phyloP scores from a whole-genome alignment of 2,113 vertebrate species.

The Tachysurus vachellii region DNA sequence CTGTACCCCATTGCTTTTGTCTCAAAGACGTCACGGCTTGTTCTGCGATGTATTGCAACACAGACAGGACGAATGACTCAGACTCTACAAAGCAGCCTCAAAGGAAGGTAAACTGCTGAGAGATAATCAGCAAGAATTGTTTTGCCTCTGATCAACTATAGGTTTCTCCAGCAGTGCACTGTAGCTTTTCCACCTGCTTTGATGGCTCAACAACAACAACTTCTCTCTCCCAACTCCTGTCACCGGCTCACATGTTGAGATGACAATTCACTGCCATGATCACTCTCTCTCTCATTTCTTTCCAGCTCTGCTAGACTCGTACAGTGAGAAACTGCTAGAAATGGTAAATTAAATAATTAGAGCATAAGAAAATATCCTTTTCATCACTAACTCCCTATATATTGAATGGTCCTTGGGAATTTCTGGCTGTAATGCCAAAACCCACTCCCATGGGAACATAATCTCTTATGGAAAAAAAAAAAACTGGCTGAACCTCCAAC shows the following conservation, averaged over 20 bases:
- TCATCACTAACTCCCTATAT: background rate
- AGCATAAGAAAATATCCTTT: background rate
- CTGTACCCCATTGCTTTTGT: background rate
- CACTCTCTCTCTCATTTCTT: background rate
- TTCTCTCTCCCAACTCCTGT: background rate
- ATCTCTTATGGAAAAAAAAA: background rate
- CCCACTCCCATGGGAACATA: background rate
- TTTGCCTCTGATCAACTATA: background rate
- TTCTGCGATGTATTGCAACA: background rate
- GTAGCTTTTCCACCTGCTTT: constrained; percentile 15
- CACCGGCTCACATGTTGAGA: background rate
- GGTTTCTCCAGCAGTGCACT: background rate
- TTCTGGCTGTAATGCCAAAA: background rate
- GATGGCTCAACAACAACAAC: constrained; percentile 10
- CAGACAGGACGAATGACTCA: background rate
- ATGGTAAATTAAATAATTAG: background rate
- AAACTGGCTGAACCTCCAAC: background rate
- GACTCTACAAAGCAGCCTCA: background rate
- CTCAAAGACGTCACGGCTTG: background rate
- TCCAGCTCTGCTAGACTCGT: background rate
- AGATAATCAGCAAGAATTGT: background rate
- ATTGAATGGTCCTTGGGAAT: background rate
- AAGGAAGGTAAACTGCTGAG: background rate
- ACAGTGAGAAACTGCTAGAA: background rate
- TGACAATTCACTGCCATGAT: background rate